Conservation (phyloP, 1,140 invertebrate genomes). For the Caenorhabditis latens region DNA sequence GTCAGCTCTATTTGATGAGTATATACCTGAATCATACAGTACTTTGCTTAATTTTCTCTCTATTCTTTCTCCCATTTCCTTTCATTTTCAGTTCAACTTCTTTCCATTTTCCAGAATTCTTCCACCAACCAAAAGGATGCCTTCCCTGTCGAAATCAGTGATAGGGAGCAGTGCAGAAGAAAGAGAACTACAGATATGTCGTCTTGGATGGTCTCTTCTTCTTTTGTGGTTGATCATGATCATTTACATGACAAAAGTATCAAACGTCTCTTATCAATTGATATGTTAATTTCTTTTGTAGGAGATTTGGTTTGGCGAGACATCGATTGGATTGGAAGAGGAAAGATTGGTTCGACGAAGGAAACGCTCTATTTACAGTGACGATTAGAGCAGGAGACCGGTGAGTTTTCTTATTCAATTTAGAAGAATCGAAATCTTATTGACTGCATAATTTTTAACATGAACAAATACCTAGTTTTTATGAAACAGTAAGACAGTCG, state of each 20-base stretch:
- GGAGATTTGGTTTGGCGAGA: slow-evolving; percentile 51
- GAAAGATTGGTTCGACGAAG: background rate
- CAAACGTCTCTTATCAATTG: background rate
- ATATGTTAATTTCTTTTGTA: slow-evolving; percentile 40
- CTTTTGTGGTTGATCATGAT: slow-evolving; percentile 52
- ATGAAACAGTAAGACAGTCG: no score
- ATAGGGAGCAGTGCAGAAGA: slow-evolving; percentile 47
- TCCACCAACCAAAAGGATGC: background rate
- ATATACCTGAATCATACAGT: no score
- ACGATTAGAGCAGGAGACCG: background rate
- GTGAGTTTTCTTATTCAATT: slow-evolving; percentile 6
- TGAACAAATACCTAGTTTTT: no score
- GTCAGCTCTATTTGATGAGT: no score
- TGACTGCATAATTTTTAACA: no score
- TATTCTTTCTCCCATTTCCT: background rate
- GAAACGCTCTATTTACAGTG: slow-evolving; percentile 37
- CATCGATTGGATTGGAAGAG: slow-evolving; percentile 35
- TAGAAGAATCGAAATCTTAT: no score
- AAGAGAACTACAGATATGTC: slow-evolving; percentile 34
- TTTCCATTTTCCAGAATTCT: background rate
- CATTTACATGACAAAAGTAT: slow-evolving; percentile 48
- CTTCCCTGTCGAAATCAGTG: slow-evolving; percentile 18
- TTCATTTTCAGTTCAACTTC: background rate
- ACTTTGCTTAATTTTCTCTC: no score
- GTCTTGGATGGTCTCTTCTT: slow-evolving; percentile 47